Conservation (phyloP, 1,140 invertebrate species). For the Drosophila pallidifrons region DNA sequence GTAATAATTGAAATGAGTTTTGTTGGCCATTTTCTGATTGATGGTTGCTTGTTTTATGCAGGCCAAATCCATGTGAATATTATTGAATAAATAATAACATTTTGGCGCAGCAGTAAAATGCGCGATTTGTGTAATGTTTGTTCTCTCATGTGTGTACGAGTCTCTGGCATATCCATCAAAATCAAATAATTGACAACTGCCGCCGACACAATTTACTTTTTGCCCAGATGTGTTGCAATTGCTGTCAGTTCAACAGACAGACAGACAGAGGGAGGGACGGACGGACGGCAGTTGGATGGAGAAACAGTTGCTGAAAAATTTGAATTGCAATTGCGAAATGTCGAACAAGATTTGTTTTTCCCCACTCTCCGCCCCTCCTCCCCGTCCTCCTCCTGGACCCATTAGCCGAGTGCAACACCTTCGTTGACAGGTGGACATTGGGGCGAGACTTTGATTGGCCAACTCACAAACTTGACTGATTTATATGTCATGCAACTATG, state of each 20-base stretch:
- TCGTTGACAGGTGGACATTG: slow-evolving; percentile 60
- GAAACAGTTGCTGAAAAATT: slow-evolving; percentile 15
- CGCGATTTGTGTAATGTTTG: slow-evolving; percentile 18
- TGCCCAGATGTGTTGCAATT: slow-evolving; percentile 19
- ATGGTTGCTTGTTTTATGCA: background rate
- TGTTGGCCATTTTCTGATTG: background rate
- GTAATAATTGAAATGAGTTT: background rate
- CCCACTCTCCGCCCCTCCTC: background rate
- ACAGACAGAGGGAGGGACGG: background rate
- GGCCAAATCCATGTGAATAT: slow-evolving; percentile 6
- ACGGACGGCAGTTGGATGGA: background rate
- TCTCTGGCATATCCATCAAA: slow-evolving; percentile 44
- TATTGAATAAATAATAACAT: slow-evolving; percentile 18
- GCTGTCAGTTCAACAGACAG: background rate
- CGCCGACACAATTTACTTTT: slow-evolving; percentile 13
- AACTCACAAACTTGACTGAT: slow-evolving; percentile 68
- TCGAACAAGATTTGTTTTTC: slow-evolving; percentile 65
- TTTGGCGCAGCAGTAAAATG: slow-evolving; percentile 12
- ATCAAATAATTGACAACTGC: slow-evolving; percentile 38
- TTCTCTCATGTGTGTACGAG: background rate
- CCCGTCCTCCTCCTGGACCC: slow-evolving; percentile 20
- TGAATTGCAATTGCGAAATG: slow-evolving; percentile 61
- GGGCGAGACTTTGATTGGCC: slow-evolving; percentile 68
- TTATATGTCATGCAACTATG: slow-evolving; percentile 41
- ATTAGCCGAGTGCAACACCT: slow-evolving; percentile 74